Conservation (phyloP, 1,140 invertebrate genomes). For the Tribolium madens region DNA sequence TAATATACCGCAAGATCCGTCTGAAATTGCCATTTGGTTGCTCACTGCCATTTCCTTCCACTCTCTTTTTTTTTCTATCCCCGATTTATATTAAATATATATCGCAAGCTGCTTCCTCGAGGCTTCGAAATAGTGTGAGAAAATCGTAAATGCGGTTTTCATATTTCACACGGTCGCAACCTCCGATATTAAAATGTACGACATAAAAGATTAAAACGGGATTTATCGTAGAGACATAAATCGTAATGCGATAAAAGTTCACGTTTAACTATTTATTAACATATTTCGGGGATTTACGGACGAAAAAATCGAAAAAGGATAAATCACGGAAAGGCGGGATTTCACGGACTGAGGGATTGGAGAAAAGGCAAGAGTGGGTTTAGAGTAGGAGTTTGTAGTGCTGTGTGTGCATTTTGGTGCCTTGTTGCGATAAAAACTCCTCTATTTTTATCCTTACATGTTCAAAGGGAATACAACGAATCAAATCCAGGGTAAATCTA, state of each 20-base stretch:
- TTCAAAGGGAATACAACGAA: too few relatives aligned
- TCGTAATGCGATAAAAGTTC: not conserved
- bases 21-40: not conserved
- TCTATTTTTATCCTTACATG: too few relatives aligned
- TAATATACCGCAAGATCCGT: not conserved
- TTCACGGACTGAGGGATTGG: too few relatives aligned
- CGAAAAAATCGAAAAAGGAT: not conserved
- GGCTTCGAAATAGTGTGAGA: constrained; percentile 9
- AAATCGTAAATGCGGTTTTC: constrained; percentile 38
- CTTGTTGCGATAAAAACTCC: too few relatives aligned
- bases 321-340: not conserved
- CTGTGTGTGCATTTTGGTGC: too few relatives aligned
- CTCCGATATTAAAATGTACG: constrained; percentile 34
- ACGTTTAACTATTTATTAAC: constrained; percentile 30
- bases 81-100: constrained; percentile 38
- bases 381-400: too few relatives aligned
- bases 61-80: not conserved
- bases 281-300: constrained; percentile 8
- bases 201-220: constrained; percentile 30
- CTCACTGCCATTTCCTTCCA: not conserved
- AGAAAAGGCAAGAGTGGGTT: too few relatives aligned
- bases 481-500: too few relatives aligned
- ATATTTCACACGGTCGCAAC: constrained; percentile 32
- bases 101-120: constrained; percentile 27
- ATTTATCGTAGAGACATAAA: constrained; percentile 13